phyloP scores from a whole-genome alignment of 2,113 vertebrate genomes.

The Platichthys stellatus region DNA sequence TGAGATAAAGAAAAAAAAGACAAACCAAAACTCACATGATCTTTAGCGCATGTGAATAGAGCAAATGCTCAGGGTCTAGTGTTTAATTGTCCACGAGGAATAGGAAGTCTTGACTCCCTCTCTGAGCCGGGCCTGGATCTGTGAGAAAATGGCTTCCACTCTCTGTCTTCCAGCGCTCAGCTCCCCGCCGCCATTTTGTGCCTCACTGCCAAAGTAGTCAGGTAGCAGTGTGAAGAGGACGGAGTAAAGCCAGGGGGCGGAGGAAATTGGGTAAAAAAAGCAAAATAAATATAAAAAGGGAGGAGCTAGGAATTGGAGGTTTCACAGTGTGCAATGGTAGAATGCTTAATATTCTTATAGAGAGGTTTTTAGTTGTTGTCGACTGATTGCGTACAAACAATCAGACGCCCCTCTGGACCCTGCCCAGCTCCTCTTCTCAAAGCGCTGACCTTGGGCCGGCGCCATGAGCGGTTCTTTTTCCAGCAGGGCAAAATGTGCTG shows the following conservation, averaged over 20 bases:
- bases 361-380: conserved; percentile 75
- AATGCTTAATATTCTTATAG: conserved; percentile 73
- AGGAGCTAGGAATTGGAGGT: conserved; percentile 46
- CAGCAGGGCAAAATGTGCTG: conserved; percentile 75
- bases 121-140: conserved; percentile 43
- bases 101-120: conserved; percentile 34
- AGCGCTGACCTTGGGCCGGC: conserved; percentile 83
- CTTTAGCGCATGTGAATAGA: conserved; percentile 20
- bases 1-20: conserved; percentile 14
- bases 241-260: conserved; percentile 59
- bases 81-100: conserved; percentile 35
- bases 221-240: conserved; percentile 79
- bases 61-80: conserved; percentile 37
- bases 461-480: conserved; percentile 85
- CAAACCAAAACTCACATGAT: conserved; percentile 26
- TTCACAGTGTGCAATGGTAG: conserved; percentile 51
- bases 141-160: conserved; percentile 85
- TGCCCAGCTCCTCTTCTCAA: conserved; percentile 78
- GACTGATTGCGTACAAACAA: conserved; percentile 81
- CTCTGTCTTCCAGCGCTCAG: conserved; percentile 66
- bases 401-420: conserved; percentile 74
- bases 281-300: conserved; percentile 33
- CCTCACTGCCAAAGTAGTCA: conserved; percentile 79
- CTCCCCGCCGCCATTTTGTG: conserved; percentile 84
- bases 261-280: conserved; percentile 34